These are phyloP conservation scores for Unio pictorum DNA, from an alignment of 2,888 invertebrate species.

Conservation along the genomic window DNA sequence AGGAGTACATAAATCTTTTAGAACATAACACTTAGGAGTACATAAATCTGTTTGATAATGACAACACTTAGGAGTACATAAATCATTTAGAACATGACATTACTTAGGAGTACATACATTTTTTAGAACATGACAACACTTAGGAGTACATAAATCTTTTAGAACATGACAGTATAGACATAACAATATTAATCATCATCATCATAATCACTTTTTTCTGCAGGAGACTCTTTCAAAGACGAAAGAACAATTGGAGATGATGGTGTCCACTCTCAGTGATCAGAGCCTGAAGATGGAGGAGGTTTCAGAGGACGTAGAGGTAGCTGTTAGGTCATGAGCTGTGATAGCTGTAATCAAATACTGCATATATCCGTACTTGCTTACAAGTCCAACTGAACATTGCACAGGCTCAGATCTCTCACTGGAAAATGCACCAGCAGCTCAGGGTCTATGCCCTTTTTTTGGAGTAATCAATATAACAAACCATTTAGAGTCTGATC, in stretches of 20 bases:
- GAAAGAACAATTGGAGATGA: constrained; percentile 38
- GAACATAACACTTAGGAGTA: no score
- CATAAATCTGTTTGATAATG: neutral
- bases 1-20: no score
- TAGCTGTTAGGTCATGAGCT: constrained; percentile 11
- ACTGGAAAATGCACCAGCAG: no score
- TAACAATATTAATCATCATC: no score
- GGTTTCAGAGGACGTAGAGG: constrained; percentile 55
- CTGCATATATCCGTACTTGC: neutral
- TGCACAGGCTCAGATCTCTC: no score
- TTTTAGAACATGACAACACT: neutral
- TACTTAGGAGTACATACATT: no score
- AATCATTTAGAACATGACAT: neutral
- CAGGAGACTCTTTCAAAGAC: constrained; percentile 35
- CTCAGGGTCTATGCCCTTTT: no score
- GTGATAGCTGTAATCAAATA: neutral
- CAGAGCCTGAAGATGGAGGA: constrained; percentile 53
- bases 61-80: no score
- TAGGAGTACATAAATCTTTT: neutral
- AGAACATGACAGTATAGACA: no score
- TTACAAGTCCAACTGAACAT: neutral
- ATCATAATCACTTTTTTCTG: neutral
- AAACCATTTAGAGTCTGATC: no score
- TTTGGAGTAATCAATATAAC: no score
- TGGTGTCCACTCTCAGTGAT: constrained; percentile 48